These are phyloP conservation scores for Polia nebulosa DNA, from an alignment of 2,888 invertebrate genomes.

Conservation along the genomic window DNA sequence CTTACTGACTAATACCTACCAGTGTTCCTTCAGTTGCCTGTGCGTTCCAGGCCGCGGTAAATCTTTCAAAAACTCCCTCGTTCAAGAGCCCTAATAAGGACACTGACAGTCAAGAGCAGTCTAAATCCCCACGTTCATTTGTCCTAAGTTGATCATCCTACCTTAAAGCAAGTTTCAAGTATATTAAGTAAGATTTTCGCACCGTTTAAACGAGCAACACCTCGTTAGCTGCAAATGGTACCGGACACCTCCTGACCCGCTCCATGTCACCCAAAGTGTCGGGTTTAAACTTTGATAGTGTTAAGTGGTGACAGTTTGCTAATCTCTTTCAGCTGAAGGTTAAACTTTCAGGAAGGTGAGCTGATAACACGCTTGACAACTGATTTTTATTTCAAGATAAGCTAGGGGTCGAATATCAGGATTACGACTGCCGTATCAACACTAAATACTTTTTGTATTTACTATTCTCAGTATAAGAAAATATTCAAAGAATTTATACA, in stretches of 20 bases:
- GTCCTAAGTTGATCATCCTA: background rate
- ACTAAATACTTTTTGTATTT: background rate
- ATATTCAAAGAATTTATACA: too few relatives aligned
- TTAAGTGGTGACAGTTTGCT: conserved; percentile 63
- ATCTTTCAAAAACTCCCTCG: too few relatives aligned
- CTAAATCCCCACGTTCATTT: too few relatives aligned
- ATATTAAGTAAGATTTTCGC: conserved; percentile 40
- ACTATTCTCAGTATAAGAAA: too few relatives aligned
- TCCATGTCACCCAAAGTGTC: conserved; percentile 53
- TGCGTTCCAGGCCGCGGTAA: too few relatives aligned
- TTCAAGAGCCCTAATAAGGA: background rate
- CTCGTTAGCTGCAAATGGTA: conserved; percentile 54
- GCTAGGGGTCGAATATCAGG: conserved; percentile 11
- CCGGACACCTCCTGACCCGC: conserved; percentile 60
- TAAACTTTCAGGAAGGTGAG: conserved; percentile 46
- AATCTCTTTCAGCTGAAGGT: conserved; percentile 55
- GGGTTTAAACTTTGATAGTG: conserved; percentile 63
- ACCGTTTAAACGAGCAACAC: conserved; percentile 41
- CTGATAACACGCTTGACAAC: conserved; percentile 29
- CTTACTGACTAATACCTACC: too few relatives aligned
- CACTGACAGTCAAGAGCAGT: too few relatives aligned
- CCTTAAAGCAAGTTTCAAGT: conserved; percentile 18
- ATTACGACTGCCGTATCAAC: background rate
- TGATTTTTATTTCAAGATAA: conserved; percentile 27
- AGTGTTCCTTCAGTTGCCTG: too few relatives aligned